Conservation (phyloP, 2,797 vertebrate species). For the Martes flavigula region DNA sequence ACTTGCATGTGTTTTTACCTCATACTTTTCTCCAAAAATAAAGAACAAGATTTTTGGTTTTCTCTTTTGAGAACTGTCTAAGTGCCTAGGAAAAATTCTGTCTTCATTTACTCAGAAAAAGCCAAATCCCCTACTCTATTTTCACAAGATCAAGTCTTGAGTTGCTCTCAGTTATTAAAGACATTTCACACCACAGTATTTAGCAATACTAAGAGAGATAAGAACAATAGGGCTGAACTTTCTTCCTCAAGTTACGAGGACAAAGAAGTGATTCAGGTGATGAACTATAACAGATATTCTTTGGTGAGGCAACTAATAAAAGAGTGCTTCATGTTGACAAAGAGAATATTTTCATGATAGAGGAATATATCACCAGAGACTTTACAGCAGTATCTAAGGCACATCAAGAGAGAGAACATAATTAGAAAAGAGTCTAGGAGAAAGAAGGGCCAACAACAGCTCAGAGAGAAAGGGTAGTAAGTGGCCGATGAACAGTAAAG, state of each 20-base stretch:
- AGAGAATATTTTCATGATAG: not conserved
- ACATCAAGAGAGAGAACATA: not conserved
- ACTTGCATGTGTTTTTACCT: not conserved
- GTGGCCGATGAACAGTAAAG: rapidly evolving
- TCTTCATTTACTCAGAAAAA: not conserved
- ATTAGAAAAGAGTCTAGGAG: not conserved
- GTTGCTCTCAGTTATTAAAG: not conserved
- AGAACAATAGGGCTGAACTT: not conserved
- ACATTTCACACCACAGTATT: not conserved
- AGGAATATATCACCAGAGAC: not conserved
- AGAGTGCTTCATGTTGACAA: not conserved
- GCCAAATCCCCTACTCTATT: not conserved
- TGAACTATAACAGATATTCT: not conserved
- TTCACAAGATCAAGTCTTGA: not conserved
- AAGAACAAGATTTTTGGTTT: not conserved
- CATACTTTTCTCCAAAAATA: not conserved
- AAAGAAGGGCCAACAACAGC: not conserved
- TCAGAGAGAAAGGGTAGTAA: not conserved
- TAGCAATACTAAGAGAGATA: not conserved
- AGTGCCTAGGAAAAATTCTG: not conserved
- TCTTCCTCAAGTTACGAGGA: rapidly evolving
- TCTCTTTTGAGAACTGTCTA: not conserved
- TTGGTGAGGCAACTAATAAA: not conserved
- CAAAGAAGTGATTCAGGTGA: not conserved
- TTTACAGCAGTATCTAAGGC: not conserved